phyloP scores from a whole-genome alignment of 2,113 vertebrate genomes.

The Hiodon alosoides region DNA sequence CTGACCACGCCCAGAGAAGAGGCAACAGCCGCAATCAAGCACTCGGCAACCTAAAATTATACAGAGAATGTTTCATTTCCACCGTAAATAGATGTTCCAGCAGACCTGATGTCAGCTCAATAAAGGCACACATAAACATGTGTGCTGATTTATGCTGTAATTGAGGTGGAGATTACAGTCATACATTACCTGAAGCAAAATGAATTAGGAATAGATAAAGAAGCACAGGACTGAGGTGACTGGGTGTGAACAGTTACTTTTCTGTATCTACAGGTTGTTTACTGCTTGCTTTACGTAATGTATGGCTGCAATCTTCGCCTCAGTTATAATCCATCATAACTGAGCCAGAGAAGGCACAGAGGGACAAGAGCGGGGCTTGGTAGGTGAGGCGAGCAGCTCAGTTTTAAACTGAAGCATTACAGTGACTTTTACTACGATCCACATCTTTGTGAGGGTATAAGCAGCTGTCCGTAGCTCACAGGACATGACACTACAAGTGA shows the following conservation, averaged over 20 bases:
- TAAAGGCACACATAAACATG: background rate
- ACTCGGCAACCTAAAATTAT: constrained; percentile 6
- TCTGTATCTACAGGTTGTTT: background rate
- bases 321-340: constrained; percentile 28
- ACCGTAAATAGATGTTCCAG: constrained; percentile 3
- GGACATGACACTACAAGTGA: background rate
- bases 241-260: background rate
- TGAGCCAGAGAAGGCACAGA: constrained; percentile 2
- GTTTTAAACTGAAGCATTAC: background rate
- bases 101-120: constrained; percentile 5
- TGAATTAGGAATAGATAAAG: constrained; percentile 9
- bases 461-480: background rate
- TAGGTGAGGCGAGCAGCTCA: background rate
- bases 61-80: background rate
- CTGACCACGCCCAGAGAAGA: background rate
- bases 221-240: too few species aligned
- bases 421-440: background rate
- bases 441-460: background rate
- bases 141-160: background rate
- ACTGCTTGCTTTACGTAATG: background rate
- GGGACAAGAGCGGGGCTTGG: constrained; percentile 1
- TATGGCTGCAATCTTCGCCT: constrained; percentile 21
- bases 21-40: background rate
- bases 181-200: background rate
- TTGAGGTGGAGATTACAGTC: background rate